Evolutionary conservation across 2,113 vertebrate genomes (phyloP).

Genomic region (Bungarus multicinctus): DNA sequence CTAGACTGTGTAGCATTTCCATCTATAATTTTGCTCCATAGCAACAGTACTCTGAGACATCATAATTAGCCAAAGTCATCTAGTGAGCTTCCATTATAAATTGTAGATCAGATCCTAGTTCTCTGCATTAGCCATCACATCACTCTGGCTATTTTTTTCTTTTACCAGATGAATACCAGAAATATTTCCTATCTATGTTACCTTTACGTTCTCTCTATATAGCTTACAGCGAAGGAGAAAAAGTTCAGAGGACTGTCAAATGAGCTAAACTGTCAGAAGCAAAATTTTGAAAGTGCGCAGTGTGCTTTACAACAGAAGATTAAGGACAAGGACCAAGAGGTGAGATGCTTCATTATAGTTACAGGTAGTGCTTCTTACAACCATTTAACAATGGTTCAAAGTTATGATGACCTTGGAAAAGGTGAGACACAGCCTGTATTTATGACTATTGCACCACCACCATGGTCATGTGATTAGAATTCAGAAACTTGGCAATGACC

Average conservation of each 20-base stretch:
- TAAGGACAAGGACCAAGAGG: constrained; percentile 89
- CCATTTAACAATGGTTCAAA: background rate
- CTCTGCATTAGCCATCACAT: background rate
- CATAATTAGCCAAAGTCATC: background rate
- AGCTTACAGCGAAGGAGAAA: constrained; percentile 79
- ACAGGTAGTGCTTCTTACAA: background rate
- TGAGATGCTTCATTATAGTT: constrained; percentile 41
- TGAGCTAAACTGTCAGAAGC: constrained; percentile 87
- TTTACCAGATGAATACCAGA: background rate
- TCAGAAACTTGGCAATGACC: background rate
- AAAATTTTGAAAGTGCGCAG: constrained; percentile 83
- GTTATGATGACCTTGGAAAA: background rate
- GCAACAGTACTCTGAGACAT: background rate
- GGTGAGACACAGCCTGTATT: background rate
- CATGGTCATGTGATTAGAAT: background rate
- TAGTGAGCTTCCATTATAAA: background rate
- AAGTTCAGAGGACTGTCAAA: constrained; percentile 86
- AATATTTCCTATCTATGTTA: background rate
- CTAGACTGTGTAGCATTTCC: background rate
- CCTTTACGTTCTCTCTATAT: constrained; percentile 32
- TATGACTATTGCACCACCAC: background rate
- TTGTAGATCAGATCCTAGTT: background rate
- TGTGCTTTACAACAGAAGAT: constrained; percentile 83
- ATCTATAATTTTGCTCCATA: background rate
- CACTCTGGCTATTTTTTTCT: background rate